A percentile compares a stretch with the other conserved stretches of the same genome.
Conservation (phyloP, 1,140 invertebrate species). For the Atta texana region DNA sequence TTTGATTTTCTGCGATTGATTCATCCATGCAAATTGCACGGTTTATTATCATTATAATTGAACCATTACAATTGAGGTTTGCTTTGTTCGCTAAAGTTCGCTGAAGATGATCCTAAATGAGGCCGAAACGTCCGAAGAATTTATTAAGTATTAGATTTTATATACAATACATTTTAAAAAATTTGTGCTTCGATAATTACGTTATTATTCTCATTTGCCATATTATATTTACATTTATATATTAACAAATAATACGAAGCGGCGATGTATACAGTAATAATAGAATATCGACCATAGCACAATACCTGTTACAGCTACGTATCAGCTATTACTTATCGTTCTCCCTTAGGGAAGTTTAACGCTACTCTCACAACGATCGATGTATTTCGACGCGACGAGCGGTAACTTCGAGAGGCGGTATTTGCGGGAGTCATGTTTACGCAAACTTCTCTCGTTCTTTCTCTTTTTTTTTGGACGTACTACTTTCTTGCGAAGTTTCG, state of each 20-base stretch:
- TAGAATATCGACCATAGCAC: neutral
- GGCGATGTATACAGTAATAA: neutral
- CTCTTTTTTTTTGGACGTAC: conserved; percentile 18
- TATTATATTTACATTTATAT: neutral
- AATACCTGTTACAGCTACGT: conserved; percentile 22
- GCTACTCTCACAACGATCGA: conserved; percentile 21
- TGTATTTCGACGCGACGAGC: conserved; percentile 21
- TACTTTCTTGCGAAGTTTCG: conserved; percentile 58
- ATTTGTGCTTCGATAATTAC: no score
- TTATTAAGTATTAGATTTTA: no score
- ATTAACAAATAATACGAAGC: conserved; percentile 14
- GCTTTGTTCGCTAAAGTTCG: no score
- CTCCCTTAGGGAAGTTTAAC: conserved; percentile 18
- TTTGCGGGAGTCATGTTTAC: conserved; percentile 49
- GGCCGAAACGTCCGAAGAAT: no score
- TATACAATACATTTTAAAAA: no score
- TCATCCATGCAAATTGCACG: no score
- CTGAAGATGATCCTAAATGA: no score
- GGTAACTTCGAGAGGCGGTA: conserved; percentile 26
- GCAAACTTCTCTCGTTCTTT: conserved; percentile 56
- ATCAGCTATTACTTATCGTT: neutral
- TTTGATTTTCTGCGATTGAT: no score
- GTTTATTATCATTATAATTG: no score
- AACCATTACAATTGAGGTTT: no score
- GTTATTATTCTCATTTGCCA: no score